These are phyloP conservation scores for Zaprionus tsacasi DNA, from an alignment of 1,140 invertebrate genomes.

Conservation along the genomic window DNA sequence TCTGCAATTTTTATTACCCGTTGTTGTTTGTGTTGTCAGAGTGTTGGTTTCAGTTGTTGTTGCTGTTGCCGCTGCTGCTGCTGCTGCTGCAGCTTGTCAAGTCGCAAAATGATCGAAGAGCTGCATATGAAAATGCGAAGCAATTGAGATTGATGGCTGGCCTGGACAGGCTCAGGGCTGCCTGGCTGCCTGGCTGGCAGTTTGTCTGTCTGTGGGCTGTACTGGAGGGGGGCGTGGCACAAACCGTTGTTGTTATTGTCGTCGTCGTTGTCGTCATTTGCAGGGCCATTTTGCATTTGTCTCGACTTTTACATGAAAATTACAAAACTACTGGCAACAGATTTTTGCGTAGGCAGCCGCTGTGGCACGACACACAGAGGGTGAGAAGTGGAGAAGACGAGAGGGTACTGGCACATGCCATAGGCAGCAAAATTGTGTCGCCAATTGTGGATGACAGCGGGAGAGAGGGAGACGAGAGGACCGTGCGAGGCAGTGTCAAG, in stretches of 20 bases:
- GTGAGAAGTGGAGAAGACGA: neutral
- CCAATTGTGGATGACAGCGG: slow-evolving; percentile 54
- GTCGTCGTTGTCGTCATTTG: slow-evolving; percentile 52
- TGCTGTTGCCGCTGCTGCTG: slow-evolving; percentile 35
- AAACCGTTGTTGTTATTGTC: slow-evolving; percentile 39
- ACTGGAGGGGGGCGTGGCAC: slow-evolving; percentile 47
- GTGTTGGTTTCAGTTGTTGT: slow-evolving; percentile 36
- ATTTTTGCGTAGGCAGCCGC: slow-evolving; percentile 63
- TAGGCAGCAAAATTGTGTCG: slow-evolving; percentile 77
- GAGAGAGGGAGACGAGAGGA: neutral
- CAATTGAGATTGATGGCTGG: slow-evolving; percentile 81
- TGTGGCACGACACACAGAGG: slow-evolving; percentile 1
- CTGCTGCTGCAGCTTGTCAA: slow-evolving; percentile 58
- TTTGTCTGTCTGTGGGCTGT: slow-evolving; percentile 28
- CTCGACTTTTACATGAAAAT: slow-evolving; percentile 81
- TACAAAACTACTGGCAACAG: slow-evolving; percentile 79
- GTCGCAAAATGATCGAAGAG: slow-evolving; percentile 80
- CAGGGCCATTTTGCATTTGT: slow-evolving; percentile 80
- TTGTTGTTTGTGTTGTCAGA: slow-evolving; percentile 43
- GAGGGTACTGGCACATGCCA: slow-evolving; percentile 63
- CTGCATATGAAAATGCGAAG: slow-evolving; percentile 81
- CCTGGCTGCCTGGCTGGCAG: slow-evolving; percentile 4
- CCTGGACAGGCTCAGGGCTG: slow-evolving; percentile 56
- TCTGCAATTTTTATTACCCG: slow-evolving; percentile 80
- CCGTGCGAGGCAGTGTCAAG: slow-evolving; percentile 35